Evolutionary conservation across 2,113 vertebrate genomes (phyloP).

Genomic region (Clarias macrocephalus): DNA sequence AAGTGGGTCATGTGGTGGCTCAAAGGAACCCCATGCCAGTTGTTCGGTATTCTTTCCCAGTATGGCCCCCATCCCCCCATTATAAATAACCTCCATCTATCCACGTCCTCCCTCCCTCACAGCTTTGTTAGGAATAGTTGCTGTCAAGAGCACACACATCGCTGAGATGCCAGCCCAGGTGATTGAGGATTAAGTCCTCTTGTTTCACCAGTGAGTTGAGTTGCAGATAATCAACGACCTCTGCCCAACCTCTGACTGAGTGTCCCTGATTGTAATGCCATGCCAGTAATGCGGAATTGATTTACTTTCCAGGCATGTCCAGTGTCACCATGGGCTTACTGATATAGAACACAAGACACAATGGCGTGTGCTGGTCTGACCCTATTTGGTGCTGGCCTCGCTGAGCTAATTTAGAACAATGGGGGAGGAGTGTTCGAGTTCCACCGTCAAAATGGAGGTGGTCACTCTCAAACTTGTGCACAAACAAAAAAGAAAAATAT

Average conservation of each 20-base stretch:
- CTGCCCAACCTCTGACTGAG: slow-evolving; percentile 52
- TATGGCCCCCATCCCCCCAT: slow-evolving; percentile 17
- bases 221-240: slow-evolving; percentile 56
- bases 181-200: slow-evolving; percentile 56
- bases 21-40: slow-evolving; percentile 48
- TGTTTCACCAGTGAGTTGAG: slow-evolving; percentile 52
- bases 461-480: not conserved
- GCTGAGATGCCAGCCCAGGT: slow-evolving; percentile 53
- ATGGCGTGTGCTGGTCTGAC: slow-evolving; percentile 37
- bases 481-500: not conserved
- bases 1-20: slow-evolving; percentile 45
- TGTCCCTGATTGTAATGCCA: slow-evolving; percentile 35
- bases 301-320: slow-evolving; percentile 45
- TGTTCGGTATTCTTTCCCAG: slow-evolving; percentile 42
- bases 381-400: slow-evolving; percentile 52
- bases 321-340: slow-evolving; percentile 49
- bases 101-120: slow-evolving; percentile 14
- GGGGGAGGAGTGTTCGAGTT: slow-evolving; percentile 22
- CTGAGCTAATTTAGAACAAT: slow-evolving; percentile 58
- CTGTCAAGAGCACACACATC: slow-evolving; percentile 43
- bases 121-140: slow-evolving; percentile 51
- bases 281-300: slow-evolving; percentile 52
- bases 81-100: slow-evolving; percentile 57
- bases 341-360: slow-evolving; percentile 52
- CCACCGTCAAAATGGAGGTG: slow-evolving; percentile 8